These are phyloP conservation scores for Ferdinandea cuprea DNA, from an alignment of 2,888 invertebrate genomes.

Conservation along the genomic window DNA sequence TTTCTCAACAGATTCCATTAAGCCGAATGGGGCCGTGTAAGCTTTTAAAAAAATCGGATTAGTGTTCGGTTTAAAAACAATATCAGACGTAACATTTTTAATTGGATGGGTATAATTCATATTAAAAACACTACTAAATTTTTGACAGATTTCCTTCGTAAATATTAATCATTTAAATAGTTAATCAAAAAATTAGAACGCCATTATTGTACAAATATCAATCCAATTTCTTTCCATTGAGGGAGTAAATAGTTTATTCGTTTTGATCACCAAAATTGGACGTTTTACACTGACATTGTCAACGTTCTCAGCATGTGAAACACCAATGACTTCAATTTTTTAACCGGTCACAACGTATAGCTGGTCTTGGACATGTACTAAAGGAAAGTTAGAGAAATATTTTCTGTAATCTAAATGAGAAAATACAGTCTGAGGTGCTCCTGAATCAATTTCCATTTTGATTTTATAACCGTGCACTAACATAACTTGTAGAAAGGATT, in stretches of 20 bases:
- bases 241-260: neutral
- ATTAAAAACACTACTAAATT: no score
- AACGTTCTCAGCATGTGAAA: neutral
- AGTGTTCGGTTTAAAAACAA: neutral
- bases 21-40: constrained; percentile 67
- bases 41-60: constrained; percentile 69
- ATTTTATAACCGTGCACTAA: neutral
- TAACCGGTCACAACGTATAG: neutral
- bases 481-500: constrained; percentile 18
- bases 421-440: constrained; percentile 16
- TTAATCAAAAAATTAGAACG: no score
- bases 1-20: constrained; percentile 71
- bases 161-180: no score
- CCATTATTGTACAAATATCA: no score
- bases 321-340: neutral
- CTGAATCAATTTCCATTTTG: constrained; percentile 19
- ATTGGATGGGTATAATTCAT: no score
- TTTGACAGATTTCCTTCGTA: no score
- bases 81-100: no score
- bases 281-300: neutral
- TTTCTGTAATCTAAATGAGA: neutral
- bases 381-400: neutral
- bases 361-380: neutral
- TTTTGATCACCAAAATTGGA: neutral
- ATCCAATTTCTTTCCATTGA: neutral